Evolutionary conservation across 2,797 vertebrate genomes (phyloP), one percentile per base, ranked within the genome.

Genomic region (Cossypha polioptera): DNA sequence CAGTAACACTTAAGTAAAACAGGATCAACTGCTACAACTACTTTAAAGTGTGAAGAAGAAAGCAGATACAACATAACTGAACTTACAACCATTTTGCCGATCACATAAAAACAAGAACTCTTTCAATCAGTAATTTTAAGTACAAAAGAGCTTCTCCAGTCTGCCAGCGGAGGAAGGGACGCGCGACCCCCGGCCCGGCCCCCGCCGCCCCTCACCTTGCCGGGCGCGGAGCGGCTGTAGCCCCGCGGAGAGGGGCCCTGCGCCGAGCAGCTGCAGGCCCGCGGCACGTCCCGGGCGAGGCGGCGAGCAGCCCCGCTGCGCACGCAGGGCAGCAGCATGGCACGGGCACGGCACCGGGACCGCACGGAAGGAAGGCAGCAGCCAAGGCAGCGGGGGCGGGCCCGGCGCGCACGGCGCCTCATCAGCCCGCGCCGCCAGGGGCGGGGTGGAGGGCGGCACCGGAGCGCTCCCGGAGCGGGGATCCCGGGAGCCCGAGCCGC

Each of bases 71-170:
- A 13, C 2, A 3, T 6, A 47, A 69, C 20, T n/a, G 4, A 66
- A 33, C 16, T 7, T 21, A 26, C 1, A 35, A 51, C 4, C 10
- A 13, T 7, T 62, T 1, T n/a, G 10, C 25, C 5, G 5, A 28
- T 13, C 5, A 14, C 0, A 0, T 1, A 36, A 55, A 13, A 19
- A 16, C 33, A 28, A 38, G 48, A 53, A 1, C 7, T 42, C 47
- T 16, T 47, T 17, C 24, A 10, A 9, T 8, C 7, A 20, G 7
- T 10, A 48, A 71, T 18, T 67, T 63, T 15, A 67, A 63, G 31
- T 7, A 35, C 19, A 29, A 25, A 35, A 65, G 15, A 20, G 29
- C 3, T 35, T 5, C 18, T 15, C 17, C 50, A 5, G 35, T 6
- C 16, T 0, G 8, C 15, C 2, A 24, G 48, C 16, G 10, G 25